Evolutionary conservation across 2,888 invertebrate genomes (phyloP), one percentile per base, ranked within the genome.

Genomic region (Microplitis deprimator): DNA sequence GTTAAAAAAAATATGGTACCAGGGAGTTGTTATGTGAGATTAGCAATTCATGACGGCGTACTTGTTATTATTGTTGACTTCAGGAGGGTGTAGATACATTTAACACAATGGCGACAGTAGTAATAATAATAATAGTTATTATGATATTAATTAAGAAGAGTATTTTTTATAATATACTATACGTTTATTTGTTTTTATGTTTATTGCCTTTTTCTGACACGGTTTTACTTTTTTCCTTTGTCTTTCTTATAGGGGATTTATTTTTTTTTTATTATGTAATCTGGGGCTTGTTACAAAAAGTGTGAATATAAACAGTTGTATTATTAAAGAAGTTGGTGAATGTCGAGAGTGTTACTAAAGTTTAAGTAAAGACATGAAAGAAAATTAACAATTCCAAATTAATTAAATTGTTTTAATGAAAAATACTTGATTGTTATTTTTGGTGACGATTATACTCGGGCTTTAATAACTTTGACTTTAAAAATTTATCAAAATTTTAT

Each of bases 301-400:
- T 87, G 87, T 90, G 90, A 90, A 90, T 90, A 90, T 90, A 90
- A 90, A 90, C 90, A 90, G 90, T 90, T 90, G 89, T 89, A 90
- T 90, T 90, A 90, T 89, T 89, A 89, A 89, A 89, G 89, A 89
- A 89, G 89, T 89, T 89, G 83, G 87, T 86, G 80, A 29, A 6
- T 41, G 39, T 67, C 39, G 39, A n/a, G 8, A 8, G 10, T 39
- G 38, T 13, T n/a, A 69, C 61, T 69, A 69, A 75, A 75, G 29
- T 29, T 29, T 29, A 0, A 29, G 29, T 29, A 29, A 29, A 29
- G 29, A 29, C 29, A 29, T 29, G 6, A 64, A 62, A 67, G 39
- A 40, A 77, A 68, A 29, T 29, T 4, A 29, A 29, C 29, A 29
- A 29, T 29, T 29, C 4, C 29, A 29, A 29, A 29, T 29, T 29